Conservation (phyloP, 2,113 vertebrate species). For the Indicator maculatus region DNA sequence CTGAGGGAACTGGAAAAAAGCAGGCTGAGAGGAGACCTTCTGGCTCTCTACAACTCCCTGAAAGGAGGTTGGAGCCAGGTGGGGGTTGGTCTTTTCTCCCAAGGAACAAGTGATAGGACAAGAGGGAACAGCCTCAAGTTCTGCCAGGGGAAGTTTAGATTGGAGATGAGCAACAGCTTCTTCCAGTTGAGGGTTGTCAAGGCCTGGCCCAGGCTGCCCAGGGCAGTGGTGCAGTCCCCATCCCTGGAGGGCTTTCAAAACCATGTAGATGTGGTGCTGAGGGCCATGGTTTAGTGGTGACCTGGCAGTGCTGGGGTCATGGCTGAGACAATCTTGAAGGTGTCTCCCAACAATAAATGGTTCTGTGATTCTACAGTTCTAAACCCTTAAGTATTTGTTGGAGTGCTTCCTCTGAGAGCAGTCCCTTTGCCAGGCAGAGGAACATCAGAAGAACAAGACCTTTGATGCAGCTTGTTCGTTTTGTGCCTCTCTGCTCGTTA, state of each 20-base stretch:
- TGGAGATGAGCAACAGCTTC: not conserved
- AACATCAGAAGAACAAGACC: not conserved
- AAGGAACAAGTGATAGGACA: not conserved
- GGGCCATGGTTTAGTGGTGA: not conserved
- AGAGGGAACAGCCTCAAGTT: not conserved
- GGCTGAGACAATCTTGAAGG: not conserved
- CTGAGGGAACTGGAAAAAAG: not conserved
- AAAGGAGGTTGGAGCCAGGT: not conserved
- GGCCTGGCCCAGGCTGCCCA: not conserved
- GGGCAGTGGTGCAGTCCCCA: not conserved
- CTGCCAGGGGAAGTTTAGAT: not conserved
- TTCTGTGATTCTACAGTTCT: not conserved
- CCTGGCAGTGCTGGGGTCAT: not conserved
- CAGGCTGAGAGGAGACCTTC: not conserved
- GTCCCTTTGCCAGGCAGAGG: not conserved
- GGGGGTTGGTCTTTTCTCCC: not conserved
- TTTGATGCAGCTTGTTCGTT: not conserved
- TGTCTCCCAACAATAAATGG: not conserved
- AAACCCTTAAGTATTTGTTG: fast-evolving
- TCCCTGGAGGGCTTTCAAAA: not conserved
- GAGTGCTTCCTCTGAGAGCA: not conserved
- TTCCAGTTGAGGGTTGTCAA: not conserved
- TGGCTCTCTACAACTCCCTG: not conserved
- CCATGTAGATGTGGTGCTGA: not conserved
- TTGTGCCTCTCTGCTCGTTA: not conserved